phyloP scores from a whole-genome alignment of 2,113 vertebrate genomes.

The Trematomus loennbergii region DNA sequence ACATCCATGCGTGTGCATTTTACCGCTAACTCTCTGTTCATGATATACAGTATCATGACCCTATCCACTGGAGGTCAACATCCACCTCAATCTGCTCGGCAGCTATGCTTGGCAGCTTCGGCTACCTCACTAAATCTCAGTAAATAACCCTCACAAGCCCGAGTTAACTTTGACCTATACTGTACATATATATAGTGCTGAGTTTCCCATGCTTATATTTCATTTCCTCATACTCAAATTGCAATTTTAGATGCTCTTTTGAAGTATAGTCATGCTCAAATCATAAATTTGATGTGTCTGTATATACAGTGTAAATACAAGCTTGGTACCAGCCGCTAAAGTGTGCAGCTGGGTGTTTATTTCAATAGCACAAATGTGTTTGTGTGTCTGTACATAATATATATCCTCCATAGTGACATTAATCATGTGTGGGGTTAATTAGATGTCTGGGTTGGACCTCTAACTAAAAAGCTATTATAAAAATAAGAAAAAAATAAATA shows the following conservation, averaged over 20 bases:
- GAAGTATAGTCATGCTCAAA: background rate
- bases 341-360: too few relatives aligned
- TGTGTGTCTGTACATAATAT: too few relatives aligned
- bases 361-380: too few relatives aligned
- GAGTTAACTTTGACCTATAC: background rate
- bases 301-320: background rate
- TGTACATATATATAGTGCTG: background rate
- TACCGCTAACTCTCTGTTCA: too few relatives aligned
- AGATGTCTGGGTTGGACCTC: background rate
- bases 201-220: background rate
- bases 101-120: too few relatives aligned
- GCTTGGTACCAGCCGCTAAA: background rate
- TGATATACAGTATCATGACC: too few relatives aligned
- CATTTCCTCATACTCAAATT: background rate
- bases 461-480: background rate
- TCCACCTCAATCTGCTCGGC: too few relatives aligned
- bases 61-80: too few relatives aligned
- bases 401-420: background rate
- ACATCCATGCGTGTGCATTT: too few relatives aligned
- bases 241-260: constrained; percentile 4
- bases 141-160: background rate
- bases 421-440: background rate
- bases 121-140: background rate
- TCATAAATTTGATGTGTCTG: background rate
- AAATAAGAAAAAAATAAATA: too few relatives aligned